phyloP scores from a whole-genome alignment of 2,888 invertebrate species.

The Aphidius colemani region DNA sequence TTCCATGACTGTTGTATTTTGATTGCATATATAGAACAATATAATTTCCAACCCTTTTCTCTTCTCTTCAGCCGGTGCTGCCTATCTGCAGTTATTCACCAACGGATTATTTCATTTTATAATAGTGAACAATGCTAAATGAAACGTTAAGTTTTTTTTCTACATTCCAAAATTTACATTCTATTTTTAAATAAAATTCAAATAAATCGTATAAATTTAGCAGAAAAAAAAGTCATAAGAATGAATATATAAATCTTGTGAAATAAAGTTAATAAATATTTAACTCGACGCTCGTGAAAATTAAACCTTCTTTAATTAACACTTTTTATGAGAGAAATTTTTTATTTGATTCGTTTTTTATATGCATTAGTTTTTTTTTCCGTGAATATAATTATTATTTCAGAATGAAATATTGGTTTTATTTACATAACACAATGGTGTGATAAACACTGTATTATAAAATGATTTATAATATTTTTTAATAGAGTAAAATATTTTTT shows the following conservation, averaged over 20 bases:
- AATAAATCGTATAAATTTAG: slow-evolving; percentile 9
- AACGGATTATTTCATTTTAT: slow-evolving; percentile 46
- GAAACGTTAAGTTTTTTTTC: slow-evolving; percentile 45
- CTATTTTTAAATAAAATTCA: neutral
- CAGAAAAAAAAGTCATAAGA: slow-evolving; percentile 26
- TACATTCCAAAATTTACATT: neutral
- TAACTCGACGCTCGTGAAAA: neutral
- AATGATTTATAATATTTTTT: too few species aligned
- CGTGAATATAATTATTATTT: too few species aligned
- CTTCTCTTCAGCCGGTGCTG: neutral
- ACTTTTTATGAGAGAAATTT: neutral
- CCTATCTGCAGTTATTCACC: slow-evolving; percentile 41
- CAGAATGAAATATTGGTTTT: too few species aligned
- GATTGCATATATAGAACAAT: too few species aligned
- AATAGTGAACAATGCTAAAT: slow-evolving; percentile 46
- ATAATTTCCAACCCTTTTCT: too few species aligned
- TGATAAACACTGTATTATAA: too few species aligned
- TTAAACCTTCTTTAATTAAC: neutral
- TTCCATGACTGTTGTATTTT: slow-evolving; percentile 26
- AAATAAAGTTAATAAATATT: too few species aligned
- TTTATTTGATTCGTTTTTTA: too few species aligned
- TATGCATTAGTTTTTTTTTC: too few species aligned
- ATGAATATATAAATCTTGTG: slow-evolving; percentile 42
- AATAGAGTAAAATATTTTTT: too few species aligned
- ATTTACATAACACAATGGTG: too few species aligned